phyloP scores from a whole-genome alignment of 2,888 invertebrate species.

The Pelosia muscerda region DNA sequence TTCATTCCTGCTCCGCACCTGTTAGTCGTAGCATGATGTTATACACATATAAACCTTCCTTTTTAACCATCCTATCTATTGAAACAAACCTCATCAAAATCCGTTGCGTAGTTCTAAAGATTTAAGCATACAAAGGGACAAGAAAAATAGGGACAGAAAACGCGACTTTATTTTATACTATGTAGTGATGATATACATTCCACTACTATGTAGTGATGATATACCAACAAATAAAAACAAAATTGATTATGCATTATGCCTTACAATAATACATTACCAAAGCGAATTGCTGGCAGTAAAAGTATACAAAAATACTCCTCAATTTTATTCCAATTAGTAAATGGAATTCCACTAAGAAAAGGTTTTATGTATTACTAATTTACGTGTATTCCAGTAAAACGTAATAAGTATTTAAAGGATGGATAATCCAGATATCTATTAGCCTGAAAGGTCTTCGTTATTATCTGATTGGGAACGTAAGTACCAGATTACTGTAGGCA shows the following conservation, averaged over 20 bases:
- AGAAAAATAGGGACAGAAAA: no score
- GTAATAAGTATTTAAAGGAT: not conserved
- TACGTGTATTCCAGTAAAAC: not conserved
- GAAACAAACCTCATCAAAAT: no score
- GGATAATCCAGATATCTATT: constrained; percentile 10
- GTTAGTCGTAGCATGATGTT: no score
- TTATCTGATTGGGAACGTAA: not conserved
- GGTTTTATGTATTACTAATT: constrained; percentile 37
- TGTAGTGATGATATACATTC: no score
- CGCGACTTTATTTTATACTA: no score
- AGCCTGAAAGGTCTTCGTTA: constrained; percentile 5
- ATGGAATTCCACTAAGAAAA: constrained; percentile 30
- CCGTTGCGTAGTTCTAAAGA: no score
- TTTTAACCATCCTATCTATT: no score
- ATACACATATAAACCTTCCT: no score
- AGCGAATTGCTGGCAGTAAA: not conserved
- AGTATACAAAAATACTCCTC: constrained; percentile 19
- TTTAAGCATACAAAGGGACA: no score
- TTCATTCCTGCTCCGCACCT: no score
- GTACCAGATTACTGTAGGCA: not conserved
- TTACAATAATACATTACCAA: not conserved
- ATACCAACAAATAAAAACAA: not conserved
- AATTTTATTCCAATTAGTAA: constrained; percentile 48
- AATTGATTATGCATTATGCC: not conserved
- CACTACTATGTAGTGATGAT: no score